These are phyloP conservation scores for Vulpes vulpes DNA, from an alignment of 2,113 vertebrate species.

Conservation along the genomic window DNA sequence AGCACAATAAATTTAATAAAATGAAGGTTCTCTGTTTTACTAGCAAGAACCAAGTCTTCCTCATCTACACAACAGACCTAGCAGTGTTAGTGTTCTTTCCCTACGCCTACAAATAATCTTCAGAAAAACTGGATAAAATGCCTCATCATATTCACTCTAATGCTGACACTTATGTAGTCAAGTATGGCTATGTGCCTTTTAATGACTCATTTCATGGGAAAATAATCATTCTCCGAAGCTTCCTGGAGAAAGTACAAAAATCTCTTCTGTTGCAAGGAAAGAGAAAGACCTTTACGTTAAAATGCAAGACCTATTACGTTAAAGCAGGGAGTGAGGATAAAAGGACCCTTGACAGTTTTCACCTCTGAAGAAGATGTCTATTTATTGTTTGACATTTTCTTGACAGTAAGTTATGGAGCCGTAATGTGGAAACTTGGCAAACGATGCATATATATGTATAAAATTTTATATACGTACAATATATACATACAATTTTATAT, in stretches of 20 bases:
- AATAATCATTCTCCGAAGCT: constrained; percentile 51
- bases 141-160: constrained; percentile 29
- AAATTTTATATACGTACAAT: not conserved
- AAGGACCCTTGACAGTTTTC: constrained; percentile 25
- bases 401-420: constrained; percentile 51
- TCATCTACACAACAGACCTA: not conserved
- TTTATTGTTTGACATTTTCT: constrained; percentile 66
- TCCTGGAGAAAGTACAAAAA: constrained; percentile 28
- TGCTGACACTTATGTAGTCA: constrained; percentile 14
- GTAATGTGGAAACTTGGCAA: constrained; percentile 52
- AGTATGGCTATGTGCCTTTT: constrained; percentile 12
- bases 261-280: not conserved
- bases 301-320: not conserved
- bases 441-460: not conserved
- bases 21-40: not conserved
- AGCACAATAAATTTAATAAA: constrained; percentile 66
- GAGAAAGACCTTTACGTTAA: constrained; percentile 10
- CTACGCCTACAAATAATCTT: constrained; percentile 39
- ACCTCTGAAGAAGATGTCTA: constrained; percentile 28
- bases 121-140: constrained; percentile 41
- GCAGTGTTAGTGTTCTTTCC: constrained; percentile 39
- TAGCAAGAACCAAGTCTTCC: constrained; percentile 20
- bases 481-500: no score
- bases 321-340: not conserved
- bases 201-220: constrained; percentile 44